phyloP scores from a whole-genome alignment of 30 jellyfish, hydroid and myxozoan species.

The Aurelia coerulea region DNA sequence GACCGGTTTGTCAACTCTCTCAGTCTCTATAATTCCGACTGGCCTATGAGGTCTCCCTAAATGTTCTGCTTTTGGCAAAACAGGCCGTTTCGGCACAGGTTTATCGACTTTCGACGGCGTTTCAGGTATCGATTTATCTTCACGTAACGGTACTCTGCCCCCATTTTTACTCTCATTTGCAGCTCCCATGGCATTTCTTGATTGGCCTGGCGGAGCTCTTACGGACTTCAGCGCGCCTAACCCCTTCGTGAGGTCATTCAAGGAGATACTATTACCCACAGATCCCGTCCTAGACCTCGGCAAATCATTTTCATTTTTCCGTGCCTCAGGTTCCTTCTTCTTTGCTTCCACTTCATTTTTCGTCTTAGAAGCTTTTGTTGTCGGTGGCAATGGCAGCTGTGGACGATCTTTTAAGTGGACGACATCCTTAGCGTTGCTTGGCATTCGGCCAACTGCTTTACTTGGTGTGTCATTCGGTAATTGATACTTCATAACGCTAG shows the following conservation, averaged over 20 bases:
- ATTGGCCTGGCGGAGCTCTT: conserved; percentile 20
- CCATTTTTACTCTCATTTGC: conserved; percentile 1
- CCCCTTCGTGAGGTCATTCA: conserved; percentile 48
- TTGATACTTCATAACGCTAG: too few relatives aligned
- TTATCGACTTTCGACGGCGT: conserved; percentile 10
- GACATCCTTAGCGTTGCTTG: conserved; percentile 25
- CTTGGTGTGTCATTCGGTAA: not conserved
- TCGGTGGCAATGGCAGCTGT: conserved; percentile 39
- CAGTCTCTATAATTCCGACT: conserved; percentile 2
- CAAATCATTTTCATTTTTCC: conserved; percentile 4
- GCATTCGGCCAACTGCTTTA: not conserved
- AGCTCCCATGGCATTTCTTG: conserved; percentile 11
- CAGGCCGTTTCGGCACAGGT: conserved; percentile 54
- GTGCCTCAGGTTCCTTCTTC: not conserved
- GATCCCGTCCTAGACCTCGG: conserved; percentile 32
- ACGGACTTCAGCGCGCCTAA: conserved; percentile 44
- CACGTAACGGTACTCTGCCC: too few relatives aligned
- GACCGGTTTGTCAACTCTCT: not conserved
- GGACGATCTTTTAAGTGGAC: conserved; percentile 38
- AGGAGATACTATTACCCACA: conserved; percentile 26
- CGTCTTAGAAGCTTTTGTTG: conserved; percentile 1
- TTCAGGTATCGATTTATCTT: too few relatives aligned
- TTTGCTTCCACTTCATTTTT: conserved; percentile 10
- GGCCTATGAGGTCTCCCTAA: conserved; percentile 22
- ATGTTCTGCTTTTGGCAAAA: conserved; percentile 20